A percentile compares a stretch with the other conserved stretches of the same genome.
Evolutionary conservation across 2,888 invertebrate species (phyloP).

Genomic region (Notodonta dromedarius): DNA sequence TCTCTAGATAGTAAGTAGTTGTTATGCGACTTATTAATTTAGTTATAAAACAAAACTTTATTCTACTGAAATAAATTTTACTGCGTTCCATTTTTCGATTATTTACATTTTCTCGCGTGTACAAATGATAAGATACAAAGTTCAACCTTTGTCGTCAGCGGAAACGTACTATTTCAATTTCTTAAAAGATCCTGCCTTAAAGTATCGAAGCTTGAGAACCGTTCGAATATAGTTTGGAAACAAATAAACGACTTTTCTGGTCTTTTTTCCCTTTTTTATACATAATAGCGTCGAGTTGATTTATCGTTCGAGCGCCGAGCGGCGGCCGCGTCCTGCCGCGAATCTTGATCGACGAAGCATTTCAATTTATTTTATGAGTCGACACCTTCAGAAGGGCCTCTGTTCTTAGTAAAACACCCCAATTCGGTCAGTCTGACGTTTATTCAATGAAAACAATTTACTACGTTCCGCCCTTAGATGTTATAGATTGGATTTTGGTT

Average conservation of each 20-base stretch:
- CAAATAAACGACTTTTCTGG: constrained; percentile 77
- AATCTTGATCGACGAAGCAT: constrained; percentile 78
- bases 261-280: constrained; percentile 70
- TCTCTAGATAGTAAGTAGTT: too few species aligned
- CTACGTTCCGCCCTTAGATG: constrained; percentile 16
- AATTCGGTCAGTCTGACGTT: constrained; percentile 49
- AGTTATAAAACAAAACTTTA: too few species aligned
- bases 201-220: constrained; percentile 62
- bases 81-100: too few species aligned
- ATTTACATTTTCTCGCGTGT: too few species aligned
- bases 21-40: too few species aligned
- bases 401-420: constrained; percentile 54
- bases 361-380: constrained; percentile 80
- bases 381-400: constrained; percentile 63
- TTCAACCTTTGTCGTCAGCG: background rate
- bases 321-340: constrained; percentile 66
- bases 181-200: constrained; percentile 12
- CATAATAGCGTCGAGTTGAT: constrained; percentile 79
- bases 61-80: too few species aligned
- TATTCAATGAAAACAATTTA: constrained; percentile 48
- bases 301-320: constrained; percentile 68
- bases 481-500: background rate
- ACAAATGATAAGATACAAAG: background rate
- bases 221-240: constrained; percentile 78
- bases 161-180: background rate